These are phyloP conservation scores for Ectropis crepuscularia DNA, from an alignment of 2,888 invertebrate genomes.

Conservation along the genomic window DNA sequence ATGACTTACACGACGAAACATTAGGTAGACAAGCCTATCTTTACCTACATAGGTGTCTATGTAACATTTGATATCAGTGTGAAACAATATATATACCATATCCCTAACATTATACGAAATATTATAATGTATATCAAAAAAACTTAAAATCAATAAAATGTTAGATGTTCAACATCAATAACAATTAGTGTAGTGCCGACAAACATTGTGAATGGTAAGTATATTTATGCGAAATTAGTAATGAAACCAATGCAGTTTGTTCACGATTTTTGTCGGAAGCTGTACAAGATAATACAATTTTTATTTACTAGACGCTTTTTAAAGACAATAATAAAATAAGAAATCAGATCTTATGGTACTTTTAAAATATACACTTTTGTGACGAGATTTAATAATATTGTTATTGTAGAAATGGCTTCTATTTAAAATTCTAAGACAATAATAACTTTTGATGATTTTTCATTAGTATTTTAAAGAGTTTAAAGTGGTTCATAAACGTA, in stretches of 20 bases:
- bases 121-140: too few relatives aligned
- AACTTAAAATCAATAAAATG: too few relatives aligned
- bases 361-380: slow-evolving; percentile 8
- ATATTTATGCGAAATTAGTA: too few relatives aligned
- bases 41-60: too few relatives aligned
- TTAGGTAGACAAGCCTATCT: neutral
- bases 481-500: slow-evolving; percentile 10
- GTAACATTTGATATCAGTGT: too few relatives aligned
- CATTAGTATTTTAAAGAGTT: slow-evolving; percentile 4
- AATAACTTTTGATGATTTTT: slow-evolving; percentile 3
- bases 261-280: neutral
- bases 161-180: too few relatives aligned
- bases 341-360: slow-evolving; percentile 15
- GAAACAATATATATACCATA: too few relatives aligned
- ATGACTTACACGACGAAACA: neutral
- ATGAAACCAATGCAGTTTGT: too few relatives aligned
- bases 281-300: neutral
- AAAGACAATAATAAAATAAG: slow-evolving; percentile 17
- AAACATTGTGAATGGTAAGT: too few relatives aligned
- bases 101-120: too few relatives aligned
- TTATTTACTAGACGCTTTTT: neutral
- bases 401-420: neutral
- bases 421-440: neutral
- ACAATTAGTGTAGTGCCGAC: too few relatives aligned
- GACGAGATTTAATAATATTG: neutral